Conservation (phyloP, 2,888 invertebrate genomes). For the Drosophila histrio region DNA sequence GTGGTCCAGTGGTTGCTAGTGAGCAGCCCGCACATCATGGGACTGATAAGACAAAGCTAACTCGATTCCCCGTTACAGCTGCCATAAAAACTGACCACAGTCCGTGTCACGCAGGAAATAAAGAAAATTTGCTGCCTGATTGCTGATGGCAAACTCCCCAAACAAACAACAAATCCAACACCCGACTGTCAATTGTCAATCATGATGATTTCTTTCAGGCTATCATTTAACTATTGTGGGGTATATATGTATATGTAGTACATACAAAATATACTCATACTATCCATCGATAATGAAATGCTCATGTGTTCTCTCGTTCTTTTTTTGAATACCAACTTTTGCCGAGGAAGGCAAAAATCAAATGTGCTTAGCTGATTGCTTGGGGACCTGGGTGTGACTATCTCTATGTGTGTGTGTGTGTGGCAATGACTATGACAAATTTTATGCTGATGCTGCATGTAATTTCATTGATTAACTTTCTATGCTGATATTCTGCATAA, state of each 20-base stretch:
- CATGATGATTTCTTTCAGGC: constrained; percentile 65
- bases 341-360: constrained; percentile 63
- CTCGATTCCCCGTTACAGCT: constrained; percentile 49
- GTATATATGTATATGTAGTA: neutral
- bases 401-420: constrained; percentile 5
- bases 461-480: constrained; percentile 80
- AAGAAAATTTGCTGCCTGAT: constrained; percentile 64
- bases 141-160: constrained; percentile 38
- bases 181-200: constrained; percentile 68
- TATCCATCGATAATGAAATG: constrained; percentile 68
- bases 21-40: constrained; percentile 46
- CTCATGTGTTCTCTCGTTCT: constrained; percentile 36
- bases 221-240: constrained; percentile 73
- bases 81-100: constrained; percentile 75
- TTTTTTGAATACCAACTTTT: constrained; percentile 37
- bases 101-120: constrained; percentile 57
- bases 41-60: constrained; percentile 52
- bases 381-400: constrained; percentile 55
- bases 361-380: constrained; percentile 79
- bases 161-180: constrained; percentile 18
- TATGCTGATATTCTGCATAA: constrained; percentile 71
- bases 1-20: neutral
- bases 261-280: constrained; percentile 1
- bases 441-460: constrained; percentile 68
- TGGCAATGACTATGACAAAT: constrained; percentile 47